These are phyloP conservation scores for Stenodema calcarata DNA, from an alignment of 2,888 invertebrate species.

Conservation along the genomic window DNA sequence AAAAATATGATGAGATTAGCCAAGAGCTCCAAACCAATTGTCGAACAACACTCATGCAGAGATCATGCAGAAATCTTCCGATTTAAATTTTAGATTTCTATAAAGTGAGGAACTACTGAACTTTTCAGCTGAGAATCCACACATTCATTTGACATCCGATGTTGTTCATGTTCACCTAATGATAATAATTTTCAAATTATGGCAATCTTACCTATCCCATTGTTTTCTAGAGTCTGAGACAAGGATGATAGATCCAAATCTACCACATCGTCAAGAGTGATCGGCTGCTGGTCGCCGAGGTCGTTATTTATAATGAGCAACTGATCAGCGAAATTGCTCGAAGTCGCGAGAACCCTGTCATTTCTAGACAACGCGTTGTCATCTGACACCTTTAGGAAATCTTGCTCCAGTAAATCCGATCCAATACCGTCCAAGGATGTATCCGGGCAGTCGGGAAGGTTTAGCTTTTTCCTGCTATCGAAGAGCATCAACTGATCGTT, in stretches of 20 bases:
- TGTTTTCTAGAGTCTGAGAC: neutral
- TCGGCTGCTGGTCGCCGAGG: neutral
- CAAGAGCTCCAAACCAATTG: no score
- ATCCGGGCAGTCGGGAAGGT: neutral
- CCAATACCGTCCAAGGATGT: neutral
- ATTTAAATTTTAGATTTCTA: no score
- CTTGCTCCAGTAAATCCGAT: neutral
- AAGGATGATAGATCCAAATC: conserved; percentile 14
- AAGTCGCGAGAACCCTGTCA: neutral
- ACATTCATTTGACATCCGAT: no score
- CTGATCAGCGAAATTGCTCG: neutral
- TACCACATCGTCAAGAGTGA: conserved; percentile 22
- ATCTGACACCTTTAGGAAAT: neutral
- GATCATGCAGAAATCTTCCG: no score
- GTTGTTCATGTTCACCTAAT: no score
- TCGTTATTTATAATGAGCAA: conserved; percentile 18
- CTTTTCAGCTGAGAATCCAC: no score
- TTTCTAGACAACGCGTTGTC: neutral
- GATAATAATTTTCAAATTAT: no score
- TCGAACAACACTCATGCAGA: no score
- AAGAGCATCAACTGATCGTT: conserved; percentile 27
- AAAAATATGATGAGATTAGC: no score
- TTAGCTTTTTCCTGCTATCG: conserved; percentile 13
- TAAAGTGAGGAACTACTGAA: no score
- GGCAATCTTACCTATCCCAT: neutral